phyloP scores from a whole-genome alignment of 2,888 invertebrate genomes.

The Hydropsyche betteni region DNA sequence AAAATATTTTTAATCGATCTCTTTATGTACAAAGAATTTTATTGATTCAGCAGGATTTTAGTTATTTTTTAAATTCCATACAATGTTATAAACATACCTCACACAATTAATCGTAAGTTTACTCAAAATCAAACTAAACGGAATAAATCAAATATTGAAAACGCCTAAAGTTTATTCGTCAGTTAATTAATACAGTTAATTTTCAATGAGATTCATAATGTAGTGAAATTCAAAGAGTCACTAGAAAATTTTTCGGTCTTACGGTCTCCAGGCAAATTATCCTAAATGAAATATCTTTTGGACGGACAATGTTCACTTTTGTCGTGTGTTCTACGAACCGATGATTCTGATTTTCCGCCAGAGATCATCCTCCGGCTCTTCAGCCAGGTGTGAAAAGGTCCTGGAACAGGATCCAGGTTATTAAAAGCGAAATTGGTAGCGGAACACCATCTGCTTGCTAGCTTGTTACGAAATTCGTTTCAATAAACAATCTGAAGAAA shows the following conservation, averaged over 20 bases:
- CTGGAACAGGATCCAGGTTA: not conserved
- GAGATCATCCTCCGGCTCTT: slow-evolving; percentile 2
- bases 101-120: too few relatives aligned
- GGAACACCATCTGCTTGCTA: not conserved
- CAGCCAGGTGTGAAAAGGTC: slow-evolving; percentile 30
- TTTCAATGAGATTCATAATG: not conserved
- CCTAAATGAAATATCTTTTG: slow-evolving; percentile 12
- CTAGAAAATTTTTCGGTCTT: not conserved
- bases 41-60: too few relatives aligned
- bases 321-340: not conserved
- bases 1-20: too few relatives aligned
- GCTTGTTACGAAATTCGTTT: not conserved
- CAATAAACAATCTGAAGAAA: not conserved
- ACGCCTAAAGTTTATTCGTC: too few relatives aligned
- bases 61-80: too few relatives aligned
- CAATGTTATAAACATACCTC: too few relatives aligned
- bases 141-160: too few relatives aligned
- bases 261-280: not conserved
- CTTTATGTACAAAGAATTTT: too few relatives aligned
- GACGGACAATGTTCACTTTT: slow-evolving; percentile 25
- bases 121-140: too few relatives aligned
- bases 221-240: not conserved
- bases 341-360: slow-evolving; percentile 5
- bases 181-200: too few relatives aligned
- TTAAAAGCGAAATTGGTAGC: slow-evolving; percentile 10